Evolutionary conservation across 2,888 invertebrate genomes (phyloP).

Genomic region (Amphipyra berbera): DNA sequence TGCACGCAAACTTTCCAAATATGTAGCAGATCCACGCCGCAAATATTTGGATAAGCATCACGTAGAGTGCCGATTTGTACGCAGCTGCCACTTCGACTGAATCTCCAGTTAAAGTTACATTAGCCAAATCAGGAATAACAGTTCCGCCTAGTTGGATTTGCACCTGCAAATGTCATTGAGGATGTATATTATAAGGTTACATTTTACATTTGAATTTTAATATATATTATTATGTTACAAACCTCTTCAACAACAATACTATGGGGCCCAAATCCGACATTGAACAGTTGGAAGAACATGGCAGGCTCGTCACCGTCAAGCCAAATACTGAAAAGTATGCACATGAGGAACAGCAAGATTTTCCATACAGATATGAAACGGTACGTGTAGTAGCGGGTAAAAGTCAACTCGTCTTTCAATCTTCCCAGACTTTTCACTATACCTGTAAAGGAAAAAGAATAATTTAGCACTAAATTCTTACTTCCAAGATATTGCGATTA

Average conservation of each 20-base stretch:
- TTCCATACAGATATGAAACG: slow-evolving; percentile 98
- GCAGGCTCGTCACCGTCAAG: slow-evolving; percentile 94
- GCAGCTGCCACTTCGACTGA: slow-evolving; percentile 93
- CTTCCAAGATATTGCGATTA: too few species aligned
- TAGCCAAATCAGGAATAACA: slow-evolving; percentile 93
- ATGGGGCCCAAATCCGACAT: slow-evolving; percentile 93
- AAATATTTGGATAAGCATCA: slow-evolving; percentile 94
- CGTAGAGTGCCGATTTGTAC: slow-evolving; percentile 93
- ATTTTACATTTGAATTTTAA: neutral
- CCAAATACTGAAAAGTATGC: slow-evolving; percentile 93
- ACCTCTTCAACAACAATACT: slow-evolving; percentile 94
- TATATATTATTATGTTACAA: slow-evolving; percentile 15
- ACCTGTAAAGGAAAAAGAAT: slow-evolving; percentile 77
- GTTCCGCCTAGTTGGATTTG: slow-evolving; percentile 91
- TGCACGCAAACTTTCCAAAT: slow-evolving; percentile 98
- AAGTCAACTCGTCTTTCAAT: slow-evolving; percentile 94
- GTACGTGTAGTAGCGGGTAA: slow-evolving; percentile 96
- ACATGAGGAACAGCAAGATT: slow-evolving; percentile 93
- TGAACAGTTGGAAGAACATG: slow-evolving; percentile 94
- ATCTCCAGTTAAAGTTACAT: slow-evolving; percentile 94
- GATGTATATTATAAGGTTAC: neutral
- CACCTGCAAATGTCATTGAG: slow-evolving; percentile 79
- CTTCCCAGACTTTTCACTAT: slow-evolving; percentile 93
- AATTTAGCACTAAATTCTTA: neutral
- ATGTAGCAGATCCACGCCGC: slow-evolving; percentile 97